A percentile compares a stretch with the other conserved stretches of the same genome.
phyloP scores from a whole-genome alignment of 2,888 invertebrate genomes.

The Erynnis tages region DNA sequence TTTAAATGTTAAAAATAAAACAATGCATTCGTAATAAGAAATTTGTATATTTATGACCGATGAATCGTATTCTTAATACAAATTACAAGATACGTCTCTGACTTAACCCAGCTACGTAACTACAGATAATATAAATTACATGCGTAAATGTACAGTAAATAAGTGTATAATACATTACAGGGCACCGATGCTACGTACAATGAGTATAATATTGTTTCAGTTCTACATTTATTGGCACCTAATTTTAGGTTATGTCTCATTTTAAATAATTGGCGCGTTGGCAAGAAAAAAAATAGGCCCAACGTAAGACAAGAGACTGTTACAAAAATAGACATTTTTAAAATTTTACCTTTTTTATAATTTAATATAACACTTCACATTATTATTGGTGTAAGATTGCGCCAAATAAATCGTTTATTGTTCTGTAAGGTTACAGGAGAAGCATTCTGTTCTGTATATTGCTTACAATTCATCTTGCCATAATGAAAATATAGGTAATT shows the following conservation, averaged over 20 bases:
- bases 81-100: conserved; percentile 51
- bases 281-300: conserved; percentile 29
- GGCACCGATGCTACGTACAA: conserved; percentile 57
- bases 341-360: neutral
- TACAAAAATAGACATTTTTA: neutral
- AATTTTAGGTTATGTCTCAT: conserved; percentile 28
- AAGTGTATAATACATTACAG: conserved; percentile 59
- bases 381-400: no score
- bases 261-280: conserved; percentile 22
- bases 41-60: conserved; percentile 56
- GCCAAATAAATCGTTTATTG: no score
- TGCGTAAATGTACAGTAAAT: conserved; percentile 58
- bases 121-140: conserved; percentile 68
- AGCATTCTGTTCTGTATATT: no score
- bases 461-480: no score
- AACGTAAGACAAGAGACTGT: neutral
- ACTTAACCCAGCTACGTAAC: conserved; percentile 49
- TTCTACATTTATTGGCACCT: conserved; percentile 44
- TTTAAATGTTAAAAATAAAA: conserved; percentile 33
- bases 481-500: no score
- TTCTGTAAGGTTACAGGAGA: no score
- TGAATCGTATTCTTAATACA: conserved; percentile 48
- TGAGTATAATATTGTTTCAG: conserved; percentile 61
- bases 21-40: conserved; percentile 35
- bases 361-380: no score